phyloP scores from a whole-genome alignment of 2,797 vertebrate genomes.

The Poecilia velifera region DNA sequence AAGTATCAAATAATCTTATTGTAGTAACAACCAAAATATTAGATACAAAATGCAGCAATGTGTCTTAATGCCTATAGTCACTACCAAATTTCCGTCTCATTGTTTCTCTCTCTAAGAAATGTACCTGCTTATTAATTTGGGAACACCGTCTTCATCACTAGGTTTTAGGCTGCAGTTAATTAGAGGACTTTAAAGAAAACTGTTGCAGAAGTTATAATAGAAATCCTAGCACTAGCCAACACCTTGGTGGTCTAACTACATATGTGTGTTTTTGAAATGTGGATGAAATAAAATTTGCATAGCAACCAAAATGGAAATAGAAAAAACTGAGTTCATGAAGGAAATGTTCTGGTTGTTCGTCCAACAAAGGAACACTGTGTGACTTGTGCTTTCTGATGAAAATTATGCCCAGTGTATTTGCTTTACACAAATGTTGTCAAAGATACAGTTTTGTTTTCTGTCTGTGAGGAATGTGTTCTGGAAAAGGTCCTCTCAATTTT shows the following conservation, averaged over 20 bases:
- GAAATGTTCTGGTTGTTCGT: background rate
- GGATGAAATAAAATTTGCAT: background rate
- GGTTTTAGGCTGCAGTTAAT: background rate
- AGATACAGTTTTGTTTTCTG: background rate
- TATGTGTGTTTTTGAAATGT: background rate
- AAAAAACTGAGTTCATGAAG: background rate
- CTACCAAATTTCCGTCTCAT: background rate
- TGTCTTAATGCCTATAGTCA: background rate
- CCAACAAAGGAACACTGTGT: background rate
- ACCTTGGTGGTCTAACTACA: background rate
- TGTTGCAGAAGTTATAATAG: background rate
- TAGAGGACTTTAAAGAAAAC: background rate
- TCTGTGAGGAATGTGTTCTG: background rate
- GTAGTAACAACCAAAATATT: background rate
- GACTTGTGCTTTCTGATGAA: background rate
- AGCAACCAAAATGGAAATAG: background rate
- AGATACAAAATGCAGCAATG: background rate
- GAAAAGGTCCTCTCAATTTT: background rate
- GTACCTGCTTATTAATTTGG: background rate
- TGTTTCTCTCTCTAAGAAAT: background rate
- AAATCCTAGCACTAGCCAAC: background rate
- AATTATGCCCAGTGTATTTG: background rate
- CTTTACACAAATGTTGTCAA: background rate
- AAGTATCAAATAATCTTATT: conserved; percentile 2
- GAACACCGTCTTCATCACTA: background rate